These are phyloP conservation scores for Dipodomys stephensi DNA, from an alignment of 2,113 vertebrate genomes.

Conservation along the genomic window DNA sequence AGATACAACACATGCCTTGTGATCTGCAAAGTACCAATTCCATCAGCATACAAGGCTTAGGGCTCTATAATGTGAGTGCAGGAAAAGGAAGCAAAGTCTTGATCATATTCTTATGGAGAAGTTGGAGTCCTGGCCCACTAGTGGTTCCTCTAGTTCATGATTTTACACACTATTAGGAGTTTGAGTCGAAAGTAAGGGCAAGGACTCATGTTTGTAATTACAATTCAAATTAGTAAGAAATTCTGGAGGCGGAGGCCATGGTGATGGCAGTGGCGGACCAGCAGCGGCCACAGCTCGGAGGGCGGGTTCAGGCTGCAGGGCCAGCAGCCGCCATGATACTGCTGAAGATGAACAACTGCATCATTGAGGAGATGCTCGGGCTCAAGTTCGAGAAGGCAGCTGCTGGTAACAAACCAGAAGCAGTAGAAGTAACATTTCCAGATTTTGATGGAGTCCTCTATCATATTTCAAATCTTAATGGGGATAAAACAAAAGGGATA, in stretches of 20 bases:
- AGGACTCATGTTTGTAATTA: background rate
- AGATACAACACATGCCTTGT: conserved; percentile 50
- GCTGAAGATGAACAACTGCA: too few relatives aligned
- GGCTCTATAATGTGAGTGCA: background rate
- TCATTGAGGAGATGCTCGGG: too few relatives aligned
- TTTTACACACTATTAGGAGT: too few relatives aligned
- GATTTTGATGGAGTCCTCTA: conserved; percentile 99
- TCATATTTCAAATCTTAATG: conserved; percentile 99
- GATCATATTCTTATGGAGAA: background rate
- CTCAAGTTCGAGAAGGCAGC: too few relatives aligned
- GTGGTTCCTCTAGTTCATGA: background rate
- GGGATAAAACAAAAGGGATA: conserved; percentile 99
- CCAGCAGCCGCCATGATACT: too few relatives aligned
- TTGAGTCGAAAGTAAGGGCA: too few relatives aligned
- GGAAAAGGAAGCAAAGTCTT: background rate
- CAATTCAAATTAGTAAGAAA: background rate
- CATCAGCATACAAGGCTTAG: background rate
- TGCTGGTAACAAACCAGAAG: conserved; percentile 95
- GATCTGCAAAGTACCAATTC: background rate
- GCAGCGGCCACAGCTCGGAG: too few relatives aligned
- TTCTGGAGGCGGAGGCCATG: background rate
- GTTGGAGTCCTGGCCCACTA: background rate
- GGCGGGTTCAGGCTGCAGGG: too few relatives aligned
- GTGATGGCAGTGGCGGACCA: too few relatives aligned
- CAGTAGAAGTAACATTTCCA: conserved; percentile 99